Conservation (phyloP, 1,140 invertebrate genomes). For the Diplogasteroides magnus region DNA sequence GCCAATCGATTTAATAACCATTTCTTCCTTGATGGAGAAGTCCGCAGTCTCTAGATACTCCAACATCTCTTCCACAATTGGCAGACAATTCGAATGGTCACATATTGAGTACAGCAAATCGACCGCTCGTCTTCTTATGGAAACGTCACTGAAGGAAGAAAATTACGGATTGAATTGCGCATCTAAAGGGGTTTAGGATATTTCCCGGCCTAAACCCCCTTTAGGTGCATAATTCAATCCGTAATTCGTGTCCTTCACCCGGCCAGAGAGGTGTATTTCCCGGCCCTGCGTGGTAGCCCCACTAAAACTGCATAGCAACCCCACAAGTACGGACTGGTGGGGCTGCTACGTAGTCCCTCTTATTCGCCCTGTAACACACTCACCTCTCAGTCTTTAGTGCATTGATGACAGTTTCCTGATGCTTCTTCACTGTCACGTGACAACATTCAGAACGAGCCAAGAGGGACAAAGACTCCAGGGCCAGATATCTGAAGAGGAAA, state of each 20-base stretch:
- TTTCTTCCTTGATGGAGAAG: conserved; percentile 98
- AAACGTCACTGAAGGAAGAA: conserved; percentile 16
- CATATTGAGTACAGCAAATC: conserved; percentile 99
- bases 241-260: too few species aligned
- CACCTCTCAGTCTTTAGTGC: conserved; percentile 84
- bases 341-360: too few species aligned
- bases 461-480: conserved; percentile 98
- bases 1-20: conserved; percentile 63
- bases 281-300: too few species aligned
- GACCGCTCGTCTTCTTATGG: conserved; percentile 76
- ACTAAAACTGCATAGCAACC: too few species aligned
- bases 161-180: too few species aligned
- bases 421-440: conserved; percentile 98
- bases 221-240: too few species aligned
- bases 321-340: too few species aligned
- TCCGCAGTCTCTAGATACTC: conserved; percentile 97
- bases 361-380: neutral
- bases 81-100: conserved; percentile 96
- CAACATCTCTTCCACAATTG: conserved; percentile 99
- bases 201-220: too few species aligned
- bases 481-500: conserved; percentile 83
- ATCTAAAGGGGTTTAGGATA: too few species aligned
- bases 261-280: too few species aligned
- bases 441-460: conserved; percentile 98
- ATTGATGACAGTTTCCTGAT: conserved; percentile 97